A percentile compares a stretch with the other conserved stretches of the same genome.
These are phyloP conservation scores for Gari tellinella DNA, from an alignment of 2,888 invertebrate genomes.

Conservation along the genomic window DNA sequence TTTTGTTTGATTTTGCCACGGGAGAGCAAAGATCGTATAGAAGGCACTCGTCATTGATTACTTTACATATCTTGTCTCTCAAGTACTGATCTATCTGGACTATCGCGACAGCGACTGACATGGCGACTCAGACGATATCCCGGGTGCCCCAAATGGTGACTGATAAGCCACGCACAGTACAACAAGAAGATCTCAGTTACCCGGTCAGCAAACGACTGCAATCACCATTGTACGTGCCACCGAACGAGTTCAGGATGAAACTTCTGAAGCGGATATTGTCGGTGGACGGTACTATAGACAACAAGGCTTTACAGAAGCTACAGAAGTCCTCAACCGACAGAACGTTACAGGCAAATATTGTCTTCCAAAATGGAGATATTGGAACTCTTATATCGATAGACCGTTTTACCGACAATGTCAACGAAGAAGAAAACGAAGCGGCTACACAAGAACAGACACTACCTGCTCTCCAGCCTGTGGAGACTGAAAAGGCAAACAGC, in stretches of 20 bases:
- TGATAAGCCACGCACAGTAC: constrained; percentile 30
- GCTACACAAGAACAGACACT: constrained; percentile 14
- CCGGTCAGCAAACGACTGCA: constrained; percentile 30
- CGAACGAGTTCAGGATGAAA: constrained; percentile 67
- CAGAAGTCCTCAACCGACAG: constrained; percentile 64
- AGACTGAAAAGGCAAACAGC: constrained; percentile 13
- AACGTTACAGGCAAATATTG: constrained; percentile 64
- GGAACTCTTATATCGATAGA: constrained; percentile 69
- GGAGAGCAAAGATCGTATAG: no score
- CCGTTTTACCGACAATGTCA: constrained; percentile 34
- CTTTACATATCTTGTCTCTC: no score
- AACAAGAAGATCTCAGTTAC: constrained; percentile 6
- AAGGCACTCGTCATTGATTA: no score
- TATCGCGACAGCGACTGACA: neutral
- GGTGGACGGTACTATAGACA: constrained; percentile 63
- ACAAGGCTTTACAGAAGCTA: constrained; percentile 56
- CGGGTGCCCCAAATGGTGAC: constrained; percentile 18
- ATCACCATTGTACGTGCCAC: constrained; percentile 60
- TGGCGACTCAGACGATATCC: constrained; percentile 46
- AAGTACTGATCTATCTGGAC: no score
- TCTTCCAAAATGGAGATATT: constrained; percentile 67
- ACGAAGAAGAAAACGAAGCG: constrained; percentile 21
- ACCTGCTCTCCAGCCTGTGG: constrained; percentile 26
- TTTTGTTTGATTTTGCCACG: no score
- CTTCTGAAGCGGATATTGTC: constrained; percentile 61